Conservation (phyloP, 2,797 vertebrate species). For the Aeoliscus strigatus region DNA sequence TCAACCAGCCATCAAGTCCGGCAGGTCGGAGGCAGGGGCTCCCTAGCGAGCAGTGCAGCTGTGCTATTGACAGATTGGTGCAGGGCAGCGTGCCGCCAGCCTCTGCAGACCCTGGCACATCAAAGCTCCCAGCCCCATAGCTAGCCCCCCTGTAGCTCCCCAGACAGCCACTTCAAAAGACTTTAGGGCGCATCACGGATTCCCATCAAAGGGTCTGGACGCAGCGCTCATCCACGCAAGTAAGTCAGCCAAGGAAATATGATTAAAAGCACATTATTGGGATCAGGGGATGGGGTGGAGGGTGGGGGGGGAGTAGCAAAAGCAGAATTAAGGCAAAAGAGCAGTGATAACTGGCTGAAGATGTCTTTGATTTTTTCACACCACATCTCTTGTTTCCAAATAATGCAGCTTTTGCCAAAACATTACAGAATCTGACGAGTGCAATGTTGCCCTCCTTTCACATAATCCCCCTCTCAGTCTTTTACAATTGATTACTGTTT, state of each 20-base stretch:
- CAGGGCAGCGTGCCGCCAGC: constrained; percentile 75
- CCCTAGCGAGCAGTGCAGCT: constrained; percentile 61
- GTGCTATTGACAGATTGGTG: constrained; percentile 78
- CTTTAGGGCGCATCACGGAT: constrained; percentile 73
- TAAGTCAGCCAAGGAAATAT: constrained; percentile 66
- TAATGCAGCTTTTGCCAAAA: constrained; percentile 24
- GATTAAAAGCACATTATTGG: constrained; percentile 72
- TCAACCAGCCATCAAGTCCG: constrained; percentile 22
- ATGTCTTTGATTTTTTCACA: constrained; percentile 31
- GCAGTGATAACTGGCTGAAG: constrained; percentile 29
- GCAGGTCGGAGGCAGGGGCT: constrained; percentile 34
- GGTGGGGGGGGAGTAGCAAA: constrained; percentile 40
- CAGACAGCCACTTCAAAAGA: constrained; percentile 80
- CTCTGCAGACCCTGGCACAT: constrained; percentile 68
- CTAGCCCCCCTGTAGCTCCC: constrained; percentile 71
- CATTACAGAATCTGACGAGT: constrained; percentile 37
- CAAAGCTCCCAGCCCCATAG: constrained; percentile 65
- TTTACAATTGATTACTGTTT: constrained; percentile 33
- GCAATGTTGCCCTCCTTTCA: constrained; percentile 12
- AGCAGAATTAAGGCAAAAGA: constrained; percentile 25
- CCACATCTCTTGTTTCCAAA: constrained; percentile 16
- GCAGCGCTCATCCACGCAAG: constrained; percentile 58
- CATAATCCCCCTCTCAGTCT: constrained; percentile 29
- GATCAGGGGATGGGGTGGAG: too few species aligned
- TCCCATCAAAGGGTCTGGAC: constrained; percentile 72